These are phyloP conservation scores for Exocentrus adspersus DNA, from an alignment of 2,888 invertebrate species.

Conservation along the genomic window DNA sequence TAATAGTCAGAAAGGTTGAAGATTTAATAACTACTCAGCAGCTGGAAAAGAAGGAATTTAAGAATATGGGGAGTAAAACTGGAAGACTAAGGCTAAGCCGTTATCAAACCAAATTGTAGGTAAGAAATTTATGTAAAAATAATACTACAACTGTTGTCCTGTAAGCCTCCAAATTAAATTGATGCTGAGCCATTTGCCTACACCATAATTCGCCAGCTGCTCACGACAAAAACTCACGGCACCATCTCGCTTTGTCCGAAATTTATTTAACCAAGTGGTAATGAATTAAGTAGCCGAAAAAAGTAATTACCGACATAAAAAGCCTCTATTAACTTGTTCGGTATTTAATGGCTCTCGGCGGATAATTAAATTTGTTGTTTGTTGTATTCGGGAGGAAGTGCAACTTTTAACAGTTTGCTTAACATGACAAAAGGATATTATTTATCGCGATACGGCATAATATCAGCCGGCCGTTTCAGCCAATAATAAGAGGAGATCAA, in stretches of 20 bases:
- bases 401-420: neutral
- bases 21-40: too few species aligned
- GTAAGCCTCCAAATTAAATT: too few species aligned
- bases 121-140: too few species aligned
- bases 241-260: neutral
- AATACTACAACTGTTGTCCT: too few species aligned
- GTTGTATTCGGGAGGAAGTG: neutral
- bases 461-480: too few species aligned
- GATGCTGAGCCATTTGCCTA: too few species aligned
- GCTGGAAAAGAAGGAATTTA: too few species aligned
- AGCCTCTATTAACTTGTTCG: neutral
- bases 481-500: too few species aligned
- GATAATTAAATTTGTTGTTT: conserved; percentile 5
- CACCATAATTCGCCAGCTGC: neutral
- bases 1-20: too few species aligned
- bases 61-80: too few species aligned
- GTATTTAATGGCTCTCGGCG: neutral
- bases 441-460: neutral
- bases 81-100: too few species aligned
- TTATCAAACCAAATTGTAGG: too few species aligned
- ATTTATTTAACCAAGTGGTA: neutral
- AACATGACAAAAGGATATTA: neutral
- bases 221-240: conserved; percentile 5
- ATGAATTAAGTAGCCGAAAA: neutral
- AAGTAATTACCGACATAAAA: conserved; percentile 6